Conservation (phyloP, 1,140 invertebrate genomes). For the Drosophila jambulina region DNA sequence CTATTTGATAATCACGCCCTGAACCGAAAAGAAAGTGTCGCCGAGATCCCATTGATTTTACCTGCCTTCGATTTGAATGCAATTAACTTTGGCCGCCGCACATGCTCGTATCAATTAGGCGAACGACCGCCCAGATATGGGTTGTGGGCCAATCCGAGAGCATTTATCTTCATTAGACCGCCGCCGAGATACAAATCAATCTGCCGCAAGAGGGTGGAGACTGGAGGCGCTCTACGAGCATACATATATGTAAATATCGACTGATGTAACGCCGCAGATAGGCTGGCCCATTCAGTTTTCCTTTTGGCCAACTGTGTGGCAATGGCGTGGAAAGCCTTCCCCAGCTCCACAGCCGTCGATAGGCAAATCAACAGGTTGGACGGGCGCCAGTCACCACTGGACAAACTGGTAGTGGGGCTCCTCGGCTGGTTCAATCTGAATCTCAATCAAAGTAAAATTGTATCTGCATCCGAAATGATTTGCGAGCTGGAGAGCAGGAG, state of each 20-base stretch:
- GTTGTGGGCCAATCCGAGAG: slow-evolving; percentile 41
- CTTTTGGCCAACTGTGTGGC: slow-evolving; percentile 69
- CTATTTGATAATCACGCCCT: slow-evolving; percentile 27
- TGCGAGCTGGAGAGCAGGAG: slow-evolving; percentile 46
- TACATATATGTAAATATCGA: slow-evolving; percentile 64
- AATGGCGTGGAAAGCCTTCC: slow-evolving; percentile 65
- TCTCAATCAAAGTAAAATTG: slow-evolving; percentile 73
- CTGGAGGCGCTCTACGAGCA: neutral
- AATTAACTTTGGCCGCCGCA: slow-evolving; percentile 29
- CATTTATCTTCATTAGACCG: slow-evolving; percentile 76
- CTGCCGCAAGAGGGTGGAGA: slow-evolving; percentile 33
- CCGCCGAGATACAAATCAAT: slow-evolving; percentile 70
- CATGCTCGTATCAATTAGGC: slow-evolving; percentile 58
- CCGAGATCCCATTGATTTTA: slow-evolving; percentile 36
- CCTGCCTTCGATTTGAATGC: slow-evolving; percentile 49
- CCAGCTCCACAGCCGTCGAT: slow-evolving; percentile 25
- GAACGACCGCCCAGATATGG: slow-evolving; percentile 62
- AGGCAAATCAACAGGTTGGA: slow-evolving; percentile 78
- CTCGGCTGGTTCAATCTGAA: slow-evolving; percentile 48
- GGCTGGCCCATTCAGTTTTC: slow-evolving; percentile 56
- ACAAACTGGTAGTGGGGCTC: slow-evolving; percentile 60
- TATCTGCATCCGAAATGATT: slow-evolving; percentile 51
- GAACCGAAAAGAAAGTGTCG: slow-evolving; percentile 38
- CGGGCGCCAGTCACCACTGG: slow-evolving; percentile 59
- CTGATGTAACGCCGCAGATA: slow-evolving; percentile 72